phyloP scores from a whole-genome alignment of 1,140 invertebrate species.

The Himalopsyche phryganea region DNA sequence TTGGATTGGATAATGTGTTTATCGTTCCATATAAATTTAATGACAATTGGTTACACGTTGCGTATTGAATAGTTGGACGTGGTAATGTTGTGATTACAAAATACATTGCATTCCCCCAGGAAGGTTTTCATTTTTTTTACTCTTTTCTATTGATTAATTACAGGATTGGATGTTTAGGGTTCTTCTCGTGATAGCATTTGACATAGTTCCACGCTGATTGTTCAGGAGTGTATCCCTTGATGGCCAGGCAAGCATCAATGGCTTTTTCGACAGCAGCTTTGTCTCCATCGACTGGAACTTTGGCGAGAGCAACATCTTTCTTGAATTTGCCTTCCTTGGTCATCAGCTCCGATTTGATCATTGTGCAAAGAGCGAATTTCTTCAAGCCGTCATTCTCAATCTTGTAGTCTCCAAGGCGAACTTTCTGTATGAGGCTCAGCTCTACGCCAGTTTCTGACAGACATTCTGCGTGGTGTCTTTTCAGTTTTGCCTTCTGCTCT shows the following conservation, averaged over 20 bases:
- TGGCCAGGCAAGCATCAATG: slow-evolving; percentile 47
- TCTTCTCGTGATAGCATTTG: slow-evolving; percentile 54
- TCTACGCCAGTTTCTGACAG: slow-evolving; percentile 36
- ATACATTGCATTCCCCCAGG: too few relatives aligned
- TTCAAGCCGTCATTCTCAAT: slow-evolving; percentile 47
- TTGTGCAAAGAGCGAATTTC: slow-evolving; percentile 48
- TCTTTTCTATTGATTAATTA: too few relatives aligned
- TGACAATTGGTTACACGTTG: too few relatives aligned
- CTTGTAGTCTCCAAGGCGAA: slow-evolving; percentile 47
- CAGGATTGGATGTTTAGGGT: slow-evolving; percentile 49
- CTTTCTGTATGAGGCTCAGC: slow-evolving; percentile 38
- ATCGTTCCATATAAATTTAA: too few relatives aligned
- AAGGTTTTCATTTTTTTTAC: too few relatives aligned
- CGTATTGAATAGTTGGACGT: too few relatives aligned
- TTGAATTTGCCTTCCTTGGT: slow-evolving; percentile 53
- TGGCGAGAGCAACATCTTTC: slow-evolving; percentile 49
- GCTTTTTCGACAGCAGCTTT: slow-evolving; percentile 45
- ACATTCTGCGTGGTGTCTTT: slow-evolving; percentile 47
- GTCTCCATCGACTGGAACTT: slow-evolving; percentile 47
- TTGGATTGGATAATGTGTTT: too few relatives aligned
- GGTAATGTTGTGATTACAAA: too few relatives aligned
- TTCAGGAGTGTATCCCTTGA: slow-evolving; percentile 49
- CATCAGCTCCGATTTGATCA: slow-evolving; percentile 50
- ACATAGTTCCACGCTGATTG: slow-evolving; percentile 53
- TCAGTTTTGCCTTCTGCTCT: slow-evolving; percentile 51